A percentile compares a stretch with the other conserved stretches of the same genome.
Evolutionary conservation across 2,113 vertebrate species (phyloP).

Genomic region (Dermatemys mawii): DNA sequence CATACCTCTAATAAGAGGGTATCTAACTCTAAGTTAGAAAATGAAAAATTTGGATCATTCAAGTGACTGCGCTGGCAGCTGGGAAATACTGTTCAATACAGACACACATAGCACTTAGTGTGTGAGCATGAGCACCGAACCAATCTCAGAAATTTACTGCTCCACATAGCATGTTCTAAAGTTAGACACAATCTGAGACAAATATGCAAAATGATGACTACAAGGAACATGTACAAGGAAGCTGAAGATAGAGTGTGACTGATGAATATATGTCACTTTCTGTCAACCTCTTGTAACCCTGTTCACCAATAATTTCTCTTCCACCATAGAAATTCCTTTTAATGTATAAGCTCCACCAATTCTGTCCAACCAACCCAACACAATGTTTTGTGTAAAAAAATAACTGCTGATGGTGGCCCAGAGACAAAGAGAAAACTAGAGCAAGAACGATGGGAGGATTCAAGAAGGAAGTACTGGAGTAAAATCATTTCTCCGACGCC

Average conservation of each 20-base stretch:
- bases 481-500: neutral
- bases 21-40: neutral
- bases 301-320: neutral
- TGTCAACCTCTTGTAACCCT: neutral
- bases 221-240: neutral
- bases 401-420: neutral
- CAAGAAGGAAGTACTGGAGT: neutral
- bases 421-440: neutral
- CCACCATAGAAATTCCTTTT: neutral
- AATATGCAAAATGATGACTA: neutral
- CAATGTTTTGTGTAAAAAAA: neutral
- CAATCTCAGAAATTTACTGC: accelerated
- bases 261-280: neutral
- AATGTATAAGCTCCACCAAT: neutral
- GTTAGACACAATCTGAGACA: neutral
- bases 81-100: neutral
- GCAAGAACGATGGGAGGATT: neutral
- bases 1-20: neutral
- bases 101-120: neutral
- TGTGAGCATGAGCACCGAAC: neutral
- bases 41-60: neutral
- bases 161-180: neutral
- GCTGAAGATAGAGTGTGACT: neutral
- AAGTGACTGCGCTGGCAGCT: neutral
- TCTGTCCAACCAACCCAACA: neutral